Conservation (phyloP, 2,113 vertebrate genomes). For the Myiagra hebetior region DNA sequence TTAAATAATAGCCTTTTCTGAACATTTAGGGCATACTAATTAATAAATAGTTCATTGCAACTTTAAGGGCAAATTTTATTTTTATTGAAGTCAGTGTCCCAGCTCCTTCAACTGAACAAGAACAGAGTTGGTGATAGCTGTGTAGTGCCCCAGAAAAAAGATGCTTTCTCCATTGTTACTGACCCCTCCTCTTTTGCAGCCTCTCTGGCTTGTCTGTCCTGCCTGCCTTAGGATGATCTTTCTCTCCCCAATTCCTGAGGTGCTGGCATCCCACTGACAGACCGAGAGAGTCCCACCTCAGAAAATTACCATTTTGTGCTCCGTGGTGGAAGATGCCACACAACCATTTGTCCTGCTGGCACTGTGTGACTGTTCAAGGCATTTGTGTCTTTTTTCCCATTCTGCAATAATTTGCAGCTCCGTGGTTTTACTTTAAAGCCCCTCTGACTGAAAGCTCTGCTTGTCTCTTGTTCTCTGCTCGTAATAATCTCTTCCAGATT, state of each 20-base stretch:
- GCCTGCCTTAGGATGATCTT: neutral
- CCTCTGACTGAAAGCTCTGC: neutral
- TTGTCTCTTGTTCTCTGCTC: neutral
- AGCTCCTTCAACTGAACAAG: neutral
- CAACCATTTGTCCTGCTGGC: neutral
- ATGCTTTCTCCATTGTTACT: neutral
- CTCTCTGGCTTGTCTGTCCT: neutral
- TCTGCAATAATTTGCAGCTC: neutral
- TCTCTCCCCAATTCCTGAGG: neutral
- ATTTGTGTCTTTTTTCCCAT: neutral
- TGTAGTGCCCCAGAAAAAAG: neutral
- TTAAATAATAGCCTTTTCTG: neutral
- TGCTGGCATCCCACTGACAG: neutral
- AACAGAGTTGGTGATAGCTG: neutral
- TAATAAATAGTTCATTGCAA: constrained; percentile 36
- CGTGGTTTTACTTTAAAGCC: neutral
- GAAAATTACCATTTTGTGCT: neutral
- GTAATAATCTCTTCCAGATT: neutral
- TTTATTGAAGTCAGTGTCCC: neutral
- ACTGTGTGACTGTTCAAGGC: neutral
- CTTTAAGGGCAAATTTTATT: neutral
- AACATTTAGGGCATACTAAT: constrained; percentile 3
- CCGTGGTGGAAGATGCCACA: neutral
- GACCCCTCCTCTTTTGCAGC: neutral
- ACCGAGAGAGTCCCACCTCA: neutral